Base-by-base conservation (phyloP, 1,140 invertebrate genomes). In the Pararge aegeria region DNA sequence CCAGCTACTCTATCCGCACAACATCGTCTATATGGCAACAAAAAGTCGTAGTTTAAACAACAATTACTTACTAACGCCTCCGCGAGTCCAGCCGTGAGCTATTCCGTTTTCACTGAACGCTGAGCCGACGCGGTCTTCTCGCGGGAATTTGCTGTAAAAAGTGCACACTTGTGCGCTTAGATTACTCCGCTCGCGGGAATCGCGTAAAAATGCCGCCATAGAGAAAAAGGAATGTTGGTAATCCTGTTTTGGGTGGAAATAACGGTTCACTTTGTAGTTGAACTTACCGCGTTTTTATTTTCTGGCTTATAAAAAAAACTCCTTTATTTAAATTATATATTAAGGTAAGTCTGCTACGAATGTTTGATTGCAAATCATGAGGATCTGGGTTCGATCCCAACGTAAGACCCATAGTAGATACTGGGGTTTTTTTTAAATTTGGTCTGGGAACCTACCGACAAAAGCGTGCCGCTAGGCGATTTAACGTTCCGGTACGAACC, bases 51-150 rank as follows among this genome's bases (percentile, higher is more conserved):
- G 67, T 66, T 73, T 80, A 70, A 66, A 65, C 66, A 61, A 73
- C 78, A 78, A 80, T 80, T 80, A 80, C 75, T 76, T 73, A 69
- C 72, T 68, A 69, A 73, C 74, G 68, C 71, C 70, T 66, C 57
- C 54, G 56, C 63, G 38, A 51, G 53, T 64, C 68, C 68, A 64
- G 70, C 66, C 65, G 53, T 24, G 53, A 27, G 15, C 7, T n/a
- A 44, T 44, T 21, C 19, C 12, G 18, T 21, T 20, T 21, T 46
- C 44, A 46, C 44, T 46, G 20, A 21, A 16, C 44, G 20, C 15
- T 7, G 15, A 18, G 16, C 44, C 44, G 44, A 21, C 44, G 20
- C 16, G 44, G 6, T 42, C 16, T 42, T n/a, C 1, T 3, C 18
- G 3, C 40, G 6, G 20, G 44, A 46, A 46, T 46, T 24, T 19